Conservation (phyloP, 2,888 invertebrate genomes). For the Sceliomorpha sp. region DNA sequence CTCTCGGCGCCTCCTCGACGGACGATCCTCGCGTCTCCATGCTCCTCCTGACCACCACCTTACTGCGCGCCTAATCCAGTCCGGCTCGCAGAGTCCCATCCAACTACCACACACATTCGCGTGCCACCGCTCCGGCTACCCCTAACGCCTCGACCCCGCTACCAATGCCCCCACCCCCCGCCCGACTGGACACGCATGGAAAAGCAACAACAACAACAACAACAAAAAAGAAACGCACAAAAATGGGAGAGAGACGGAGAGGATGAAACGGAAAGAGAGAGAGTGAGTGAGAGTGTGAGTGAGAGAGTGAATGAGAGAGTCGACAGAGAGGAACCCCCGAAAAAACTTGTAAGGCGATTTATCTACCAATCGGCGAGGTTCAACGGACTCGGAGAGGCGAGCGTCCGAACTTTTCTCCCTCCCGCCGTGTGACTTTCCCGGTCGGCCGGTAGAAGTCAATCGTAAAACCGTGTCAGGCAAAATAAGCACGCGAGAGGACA, state of each 20-base stretch:
- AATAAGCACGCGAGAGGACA: constrained; percentile 21
- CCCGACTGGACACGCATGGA: too few species aligned
- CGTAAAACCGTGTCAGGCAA: constrained; percentile 42
- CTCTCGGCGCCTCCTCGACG: constrained; percentile 65
- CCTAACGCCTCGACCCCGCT: too few species aligned
- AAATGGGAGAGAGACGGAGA: too few species aligned
- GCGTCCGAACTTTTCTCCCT: constrained; percentile 52
- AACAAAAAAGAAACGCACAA: not conserved
- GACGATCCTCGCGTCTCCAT: constrained; percentile 47
- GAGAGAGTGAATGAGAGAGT: too few species aligned
- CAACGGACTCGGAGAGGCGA: constrained; percentile 38
- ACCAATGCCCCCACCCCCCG: too few species aligned
- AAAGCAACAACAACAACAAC: too few species aligned
- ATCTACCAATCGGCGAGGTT: constrained; percentile 31
- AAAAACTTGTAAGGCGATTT: constrained; percentile 15
- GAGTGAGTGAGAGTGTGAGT: too few species aligned
- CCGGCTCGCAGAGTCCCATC: constrained; percentile 58
- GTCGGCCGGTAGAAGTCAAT: constrained; percentile 54
- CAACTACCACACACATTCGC: constrained; percentile 62
- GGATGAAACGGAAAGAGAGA: too few species aligned
- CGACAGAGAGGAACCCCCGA: too few species aligned
- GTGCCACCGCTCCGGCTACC: too few species aligned
- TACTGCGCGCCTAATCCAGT: constrained; percentile 23
- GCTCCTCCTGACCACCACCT: constrained; percentile 28
- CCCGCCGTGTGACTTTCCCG: constrained; percentile 52